Percentiles rank a stretch among this genome's conserved stretches.
These are phyloP conservation scores for Bryconaethiops microstoma DNA, from an alignment of 2,797 vertebrate genomes.

Conservation along the genomic window DNA sequence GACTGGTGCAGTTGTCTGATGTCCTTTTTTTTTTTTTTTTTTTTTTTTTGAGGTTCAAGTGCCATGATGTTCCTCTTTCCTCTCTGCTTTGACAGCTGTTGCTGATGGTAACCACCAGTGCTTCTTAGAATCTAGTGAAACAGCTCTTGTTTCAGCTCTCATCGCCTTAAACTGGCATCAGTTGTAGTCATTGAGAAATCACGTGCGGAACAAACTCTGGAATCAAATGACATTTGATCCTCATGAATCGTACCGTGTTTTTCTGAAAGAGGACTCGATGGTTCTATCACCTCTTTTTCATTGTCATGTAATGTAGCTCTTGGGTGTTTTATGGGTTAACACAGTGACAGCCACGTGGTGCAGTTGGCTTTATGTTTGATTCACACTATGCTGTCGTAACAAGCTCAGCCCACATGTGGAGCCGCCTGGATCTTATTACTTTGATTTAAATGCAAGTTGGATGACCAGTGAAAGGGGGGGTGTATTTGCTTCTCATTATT, in stretches of 20 bases:
- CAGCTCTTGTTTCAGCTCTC: background rate
- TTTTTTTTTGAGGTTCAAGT: background rate
- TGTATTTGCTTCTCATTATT: slow-evolving; percentile 84
- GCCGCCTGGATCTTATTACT: slow-evolving; percentile 21
- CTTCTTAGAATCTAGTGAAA: slow-evolving; percentile 12
- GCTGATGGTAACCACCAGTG: background rate
- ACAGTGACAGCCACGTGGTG: slow-evolving; percentile 13
- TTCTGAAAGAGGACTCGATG: background rate
- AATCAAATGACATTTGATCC: background rate
- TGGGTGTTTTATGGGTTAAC: slow-evolving; percentile 26
- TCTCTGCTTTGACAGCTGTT: slow-evolving; percentile 27
- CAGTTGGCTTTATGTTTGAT: background rate
- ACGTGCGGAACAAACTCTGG: background rate
- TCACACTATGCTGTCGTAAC: background rate
- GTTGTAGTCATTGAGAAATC: background rate
- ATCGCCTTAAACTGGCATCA: background rate
- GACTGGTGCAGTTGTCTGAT: background rate
- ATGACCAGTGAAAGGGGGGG: slow-evolving; percentile 68
- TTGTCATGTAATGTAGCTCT: slow-evolving; percentile 17
- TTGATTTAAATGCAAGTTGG: slow-evolving; percentile 55
- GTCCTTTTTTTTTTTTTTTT: background rate
- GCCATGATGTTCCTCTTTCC: background rate
- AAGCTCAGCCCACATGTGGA: slow-evolving; percentile 20
- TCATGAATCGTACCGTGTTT: background rate
- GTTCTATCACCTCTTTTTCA: background rate